Percentiles rank a stretch among this genome's conserved stretches.
These are phyloP conservation scores for Colinus virginianus DNA, from an alignment of 2,113 vertebrate species.

Conservation along the genomic window DNA sequence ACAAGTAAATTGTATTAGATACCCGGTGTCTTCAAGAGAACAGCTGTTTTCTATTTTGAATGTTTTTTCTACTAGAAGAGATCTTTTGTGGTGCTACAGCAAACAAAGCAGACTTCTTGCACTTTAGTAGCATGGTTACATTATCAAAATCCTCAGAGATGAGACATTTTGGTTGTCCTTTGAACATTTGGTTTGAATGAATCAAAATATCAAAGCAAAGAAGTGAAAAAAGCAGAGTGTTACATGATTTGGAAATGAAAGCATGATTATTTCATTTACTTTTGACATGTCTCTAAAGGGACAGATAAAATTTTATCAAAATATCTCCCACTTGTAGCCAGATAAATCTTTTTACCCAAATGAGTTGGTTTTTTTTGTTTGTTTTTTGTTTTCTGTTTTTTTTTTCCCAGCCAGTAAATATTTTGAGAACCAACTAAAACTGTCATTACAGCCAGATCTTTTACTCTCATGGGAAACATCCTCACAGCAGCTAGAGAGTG, in stretches of 20 bases:
- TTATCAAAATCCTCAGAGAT: conserved; percentile 5
- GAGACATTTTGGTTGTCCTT: background rate
- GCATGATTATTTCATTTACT: background rate
- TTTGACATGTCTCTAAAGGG: background rate
- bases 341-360: background rate
- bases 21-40: background rate
- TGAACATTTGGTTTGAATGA: background rate
- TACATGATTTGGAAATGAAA: background rate
- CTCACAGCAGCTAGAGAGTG: background rate
- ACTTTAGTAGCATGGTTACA: conserved; percentile 8
- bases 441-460: background rate
- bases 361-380: no score
- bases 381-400: background rate
- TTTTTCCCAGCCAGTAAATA: background rate
- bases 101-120: conserved; percentile 13
- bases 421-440: background rate
- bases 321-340: background rate
- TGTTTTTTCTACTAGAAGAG: background rate
- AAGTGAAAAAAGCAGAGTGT: background rate
- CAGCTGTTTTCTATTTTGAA: conserved; percentile 17
- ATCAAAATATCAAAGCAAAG: background rate
- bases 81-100: background rate
- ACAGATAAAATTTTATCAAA: background rate
- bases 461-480: background rate
- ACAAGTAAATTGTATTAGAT: background rate